Conservation (phyloP, 2,888 invertebrate genomes). For the Tinea pellionella region DNA sequence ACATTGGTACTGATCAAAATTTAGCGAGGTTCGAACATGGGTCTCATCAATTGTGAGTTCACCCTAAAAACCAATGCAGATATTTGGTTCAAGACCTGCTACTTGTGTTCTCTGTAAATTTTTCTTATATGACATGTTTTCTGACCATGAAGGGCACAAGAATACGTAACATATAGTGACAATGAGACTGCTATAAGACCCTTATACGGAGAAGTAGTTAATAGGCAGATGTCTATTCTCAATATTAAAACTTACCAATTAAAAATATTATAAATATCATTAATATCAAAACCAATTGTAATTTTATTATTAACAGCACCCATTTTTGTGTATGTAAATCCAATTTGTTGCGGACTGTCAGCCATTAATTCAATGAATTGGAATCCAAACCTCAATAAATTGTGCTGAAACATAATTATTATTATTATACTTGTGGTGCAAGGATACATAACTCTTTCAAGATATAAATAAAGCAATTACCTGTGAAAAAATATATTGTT, state of each 20-base stretch:
- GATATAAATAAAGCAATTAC: constrained; percentile 24
- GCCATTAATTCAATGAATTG: constrained; percentile 41
- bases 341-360: constrained; percentile 25
- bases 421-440: background rate
- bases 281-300: constrained; percentile 42
- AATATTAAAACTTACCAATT: constrained; percentile 34
- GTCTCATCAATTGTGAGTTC: too few relatives aligned
- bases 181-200: background rate
- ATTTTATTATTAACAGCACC: constrained; percentile 40
- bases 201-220: background rate
- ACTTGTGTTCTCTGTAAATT: too few relatives aligned
- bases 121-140: too few relatives aligned
- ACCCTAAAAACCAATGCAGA: too few relatives aligned
- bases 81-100: too few relatives aligned
- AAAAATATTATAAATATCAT: constrained; percentile 47
- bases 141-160: too few relatives aligned
- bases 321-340: constrained; percentile 38
- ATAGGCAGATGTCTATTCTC: background rate
- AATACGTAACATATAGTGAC: too few relatives aligned
- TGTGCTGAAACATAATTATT: constrained; percentile 36
- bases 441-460: background rate
- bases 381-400: constrained; percentile 46
- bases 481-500: constrained; percentile 49
- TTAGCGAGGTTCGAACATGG: too few relatives aligned
- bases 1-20: too few relatives aligned